A percentile compares a stretch with the other conserved stretches of the same genome.
Conservation (phyloP, 2,888 invertebrate genomes). For the Heterodera filipjevi region DNA sequence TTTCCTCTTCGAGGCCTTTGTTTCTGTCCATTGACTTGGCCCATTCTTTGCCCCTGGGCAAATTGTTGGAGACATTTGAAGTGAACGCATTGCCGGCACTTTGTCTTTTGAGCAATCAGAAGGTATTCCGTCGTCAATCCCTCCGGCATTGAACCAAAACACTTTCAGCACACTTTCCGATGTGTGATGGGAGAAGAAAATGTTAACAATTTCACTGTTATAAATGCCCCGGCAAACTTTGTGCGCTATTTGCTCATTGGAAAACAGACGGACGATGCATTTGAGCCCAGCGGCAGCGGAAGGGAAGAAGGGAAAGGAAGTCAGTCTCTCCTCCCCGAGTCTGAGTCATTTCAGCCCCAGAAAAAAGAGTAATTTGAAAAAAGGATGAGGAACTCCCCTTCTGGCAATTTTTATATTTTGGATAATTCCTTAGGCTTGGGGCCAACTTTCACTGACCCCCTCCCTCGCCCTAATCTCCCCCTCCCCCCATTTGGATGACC, state of each 20-base stretch:
- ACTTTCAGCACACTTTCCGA: not conserved
- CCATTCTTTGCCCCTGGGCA: not conserved
- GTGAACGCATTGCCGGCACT: slow-evolving; percentile 9
- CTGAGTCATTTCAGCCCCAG: no score
- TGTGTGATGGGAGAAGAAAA: not conserved
- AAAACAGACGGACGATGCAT: not conserved
- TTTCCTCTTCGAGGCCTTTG: not conserved
- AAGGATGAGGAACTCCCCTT: no score
- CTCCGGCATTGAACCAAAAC: not conserved
- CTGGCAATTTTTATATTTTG: no score
- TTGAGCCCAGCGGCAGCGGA: not conserved
- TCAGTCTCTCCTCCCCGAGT: not conserved
- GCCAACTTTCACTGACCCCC: no score
- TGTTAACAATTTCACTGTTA: not conserved
- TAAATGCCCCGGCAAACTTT: not conserved
- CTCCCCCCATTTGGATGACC: no score
- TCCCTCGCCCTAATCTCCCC: no score
- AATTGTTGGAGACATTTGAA: not conserved
- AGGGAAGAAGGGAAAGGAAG: no score
- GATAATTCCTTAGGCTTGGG: no score
- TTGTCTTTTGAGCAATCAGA: not conserved
- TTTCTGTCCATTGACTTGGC: not conserved
- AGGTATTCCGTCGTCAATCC: not conserved
- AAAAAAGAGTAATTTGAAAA: not conserved
- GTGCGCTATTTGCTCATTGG: not conserved